Percentiles rank a stretch among this genome's conserved stretches.
phyloP scores from a whole-genome alignment of 2,113 vertebrate species.

The Sardina pilchardus region DNA sequence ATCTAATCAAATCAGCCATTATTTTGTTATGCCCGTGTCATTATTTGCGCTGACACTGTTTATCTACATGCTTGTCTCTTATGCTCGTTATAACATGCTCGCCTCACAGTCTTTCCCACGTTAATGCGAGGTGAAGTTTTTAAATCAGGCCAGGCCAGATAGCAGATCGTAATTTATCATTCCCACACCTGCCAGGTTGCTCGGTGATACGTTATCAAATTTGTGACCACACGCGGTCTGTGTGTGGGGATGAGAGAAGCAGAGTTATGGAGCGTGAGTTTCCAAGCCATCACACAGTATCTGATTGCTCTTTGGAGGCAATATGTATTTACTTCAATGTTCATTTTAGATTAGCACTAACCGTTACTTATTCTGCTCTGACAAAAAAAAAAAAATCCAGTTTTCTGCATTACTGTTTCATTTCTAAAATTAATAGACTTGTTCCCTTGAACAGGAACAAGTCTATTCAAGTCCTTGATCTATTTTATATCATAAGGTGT shows the following conservation, averaged over 20 bases:
- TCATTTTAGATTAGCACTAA: neutral
- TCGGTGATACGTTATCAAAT: neutral
- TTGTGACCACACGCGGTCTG: neutral
- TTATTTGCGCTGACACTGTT: neutral
- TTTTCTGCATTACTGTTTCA: neutral
- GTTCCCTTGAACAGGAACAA: neutral
- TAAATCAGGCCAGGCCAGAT: neutral
- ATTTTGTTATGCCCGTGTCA: neutral
- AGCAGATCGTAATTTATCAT: neutral
- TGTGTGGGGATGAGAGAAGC: neutral
- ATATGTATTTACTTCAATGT: neutral
- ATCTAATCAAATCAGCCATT: neutral
- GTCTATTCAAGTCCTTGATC: neutral
- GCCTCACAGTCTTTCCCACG: neutral
- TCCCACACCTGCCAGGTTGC: neutral
- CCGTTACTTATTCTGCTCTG: neutral
- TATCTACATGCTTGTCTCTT: conserved; percentile 12
- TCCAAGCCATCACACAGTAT: neutral
- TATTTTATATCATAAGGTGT: neutral
- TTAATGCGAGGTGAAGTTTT: neutral
- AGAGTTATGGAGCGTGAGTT: neutral
- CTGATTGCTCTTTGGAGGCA: neutral
- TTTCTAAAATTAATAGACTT: neutral
- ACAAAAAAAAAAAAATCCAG: neutral
- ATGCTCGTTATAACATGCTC: neutral